phyloP scores from a whole-genome alignment of 2,888 invertebrate species.

The Monopis laevigella region DNA sequence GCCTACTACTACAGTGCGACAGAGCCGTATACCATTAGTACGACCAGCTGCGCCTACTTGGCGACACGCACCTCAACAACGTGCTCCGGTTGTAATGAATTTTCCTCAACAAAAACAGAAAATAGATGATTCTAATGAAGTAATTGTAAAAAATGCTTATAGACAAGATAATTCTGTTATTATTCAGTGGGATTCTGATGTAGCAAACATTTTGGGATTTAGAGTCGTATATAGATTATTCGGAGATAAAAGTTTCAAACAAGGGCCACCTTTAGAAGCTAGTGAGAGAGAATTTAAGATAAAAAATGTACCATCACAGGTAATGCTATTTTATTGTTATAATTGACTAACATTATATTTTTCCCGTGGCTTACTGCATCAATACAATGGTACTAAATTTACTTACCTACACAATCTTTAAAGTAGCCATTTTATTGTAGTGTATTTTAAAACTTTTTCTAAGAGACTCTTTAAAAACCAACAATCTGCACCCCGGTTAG shows the following conservation, averaged over 20 bases:
- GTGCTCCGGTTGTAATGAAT: conserved; percentile 78
- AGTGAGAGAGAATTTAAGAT: conserved; percentile 93
- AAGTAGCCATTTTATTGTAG: too few species aligned
- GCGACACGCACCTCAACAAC: conserved; percentile 64
- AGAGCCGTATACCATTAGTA: conserved; percentile 30
- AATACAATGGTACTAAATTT: too few species aligned
- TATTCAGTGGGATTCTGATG: conserved; percentile 92
- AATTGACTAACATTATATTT: too few species aligned
- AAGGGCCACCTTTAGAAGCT: conserved; percentile 88
- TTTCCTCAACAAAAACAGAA: conserved; percentile 73
- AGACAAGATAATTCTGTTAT: conserved; percentile 87
- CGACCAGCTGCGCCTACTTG: conserved; percentile 51
- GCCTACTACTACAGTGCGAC: conserved; percentile 20
- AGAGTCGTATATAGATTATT: conserved; percentile 89
- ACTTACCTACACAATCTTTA: too few species aligned
- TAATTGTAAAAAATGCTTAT: conserved; percentile 86
- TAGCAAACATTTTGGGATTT: conserved; percentile 87
- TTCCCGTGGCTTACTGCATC: too few species aligned
- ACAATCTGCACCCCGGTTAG: too few species aligned
- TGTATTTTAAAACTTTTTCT: too few species aligned
- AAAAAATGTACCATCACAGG: conserved; percentile 90
- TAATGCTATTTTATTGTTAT: too few species aligned
- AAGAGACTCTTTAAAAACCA: too few species aligned
- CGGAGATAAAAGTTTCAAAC: conserved; percentile 89
- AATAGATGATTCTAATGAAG: conserved; percentile 75